A percentile compares a stretch with the other conserved stretches of the same genome.
phyloP scores from a whole-genome alignment of 2,113 vertebrate species.

The Hippocampus barbouri region DNA sequence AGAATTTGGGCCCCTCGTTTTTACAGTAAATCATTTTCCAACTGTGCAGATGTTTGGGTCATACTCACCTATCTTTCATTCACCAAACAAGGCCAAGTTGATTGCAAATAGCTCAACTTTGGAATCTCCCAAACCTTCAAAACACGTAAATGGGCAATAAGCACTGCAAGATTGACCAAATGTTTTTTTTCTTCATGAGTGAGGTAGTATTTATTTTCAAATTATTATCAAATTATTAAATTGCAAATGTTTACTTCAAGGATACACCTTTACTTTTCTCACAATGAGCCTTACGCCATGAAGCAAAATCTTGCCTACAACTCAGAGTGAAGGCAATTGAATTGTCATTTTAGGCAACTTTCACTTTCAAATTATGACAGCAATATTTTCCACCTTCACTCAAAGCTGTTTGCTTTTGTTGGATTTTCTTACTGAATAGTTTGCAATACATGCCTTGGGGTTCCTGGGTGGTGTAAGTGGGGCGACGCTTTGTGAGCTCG shows the following conservation, averaged over 20 bases:
- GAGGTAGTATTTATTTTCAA: not conserved
- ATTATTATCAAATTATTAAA: not conserved
- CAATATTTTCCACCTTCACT: not conserved
- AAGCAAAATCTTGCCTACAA: not conserved
- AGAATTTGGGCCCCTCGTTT: too few species aligned
- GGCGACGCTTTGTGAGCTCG: not conserved
- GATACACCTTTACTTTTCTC: not conserved
- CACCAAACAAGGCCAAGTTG: not conserved
- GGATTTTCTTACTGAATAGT: not conserved
- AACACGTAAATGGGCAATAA: not conserved
- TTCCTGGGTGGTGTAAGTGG: conserved; percentile 19
- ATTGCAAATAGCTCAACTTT: not conserved
- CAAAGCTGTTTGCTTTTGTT: not conserved
- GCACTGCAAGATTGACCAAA: not conserved
- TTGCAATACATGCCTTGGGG: not conserved
- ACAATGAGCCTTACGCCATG: not conserved
- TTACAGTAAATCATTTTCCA: too few species aligned
- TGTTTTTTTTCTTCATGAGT: not conserved
- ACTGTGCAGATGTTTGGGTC: too few species aligned
- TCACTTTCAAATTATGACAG: not conserved
- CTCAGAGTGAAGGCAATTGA: not conserved
- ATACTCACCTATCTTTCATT: not conserved
- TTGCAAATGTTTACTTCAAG: not conserved
- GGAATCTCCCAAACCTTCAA: not conserved
- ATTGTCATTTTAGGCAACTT: not conserved